These are phyloP conservation scores for Cyprinella venusta DNA, from an alignment of 2,797 vertebrate species.

Conservation along the genomic window DNA sequence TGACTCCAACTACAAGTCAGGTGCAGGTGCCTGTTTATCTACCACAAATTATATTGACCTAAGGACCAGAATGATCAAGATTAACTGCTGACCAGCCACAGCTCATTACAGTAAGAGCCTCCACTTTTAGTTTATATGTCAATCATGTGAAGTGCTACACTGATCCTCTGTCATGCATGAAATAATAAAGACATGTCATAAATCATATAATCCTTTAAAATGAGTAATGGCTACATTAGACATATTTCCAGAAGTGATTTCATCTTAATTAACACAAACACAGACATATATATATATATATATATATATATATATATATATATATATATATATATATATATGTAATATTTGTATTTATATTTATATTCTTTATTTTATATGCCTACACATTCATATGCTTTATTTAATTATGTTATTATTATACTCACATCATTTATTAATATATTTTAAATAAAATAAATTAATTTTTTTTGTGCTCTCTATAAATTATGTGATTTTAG, in stretches of 20 bases:
- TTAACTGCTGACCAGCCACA: neutral
- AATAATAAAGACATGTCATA: neutral
- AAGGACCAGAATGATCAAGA: neutral
- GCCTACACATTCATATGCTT: no score
- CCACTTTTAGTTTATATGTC: neutral
- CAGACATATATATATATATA: no score
- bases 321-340: no score
- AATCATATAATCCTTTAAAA: neutral
- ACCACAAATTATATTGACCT: neutral
- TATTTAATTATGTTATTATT: no score
- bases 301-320: no score
- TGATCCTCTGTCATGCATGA: constrained; percentile 2
- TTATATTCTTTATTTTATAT: no score
- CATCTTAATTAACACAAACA: neutral
- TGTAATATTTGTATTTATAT: no score
- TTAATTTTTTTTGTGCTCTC: fast-evolving
- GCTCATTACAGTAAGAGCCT: constrained; percentile 3
- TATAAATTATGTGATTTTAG: neutral
- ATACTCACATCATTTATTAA: no score
- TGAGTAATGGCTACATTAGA: neutral
- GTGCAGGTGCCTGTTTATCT: neutral
- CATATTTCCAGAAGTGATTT: neutral
- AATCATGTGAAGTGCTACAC: neutral
- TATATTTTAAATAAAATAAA: neutral
- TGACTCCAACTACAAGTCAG: constrained; percentile 25